A percentile compares a stretch with the other conserved stretches of the same genome.
Evolutionary conservation across 2,113 vertebrate genomes (phyloP).

Genomic region (Cathartes aura): DNA sequence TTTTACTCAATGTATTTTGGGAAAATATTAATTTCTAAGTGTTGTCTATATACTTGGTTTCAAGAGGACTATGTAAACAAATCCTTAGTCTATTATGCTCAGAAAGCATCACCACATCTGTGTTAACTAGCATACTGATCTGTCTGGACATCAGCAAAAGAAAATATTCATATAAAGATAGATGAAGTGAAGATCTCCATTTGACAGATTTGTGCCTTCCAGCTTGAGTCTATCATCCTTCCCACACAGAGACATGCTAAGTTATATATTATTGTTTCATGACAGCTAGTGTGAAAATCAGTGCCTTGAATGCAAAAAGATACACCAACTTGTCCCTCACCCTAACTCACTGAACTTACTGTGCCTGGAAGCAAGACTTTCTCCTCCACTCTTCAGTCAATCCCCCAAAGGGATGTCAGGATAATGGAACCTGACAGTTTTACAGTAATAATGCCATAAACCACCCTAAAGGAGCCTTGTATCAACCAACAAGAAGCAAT

Average conservation of each 20-base stretch:
- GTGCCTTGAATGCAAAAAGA: constrained; percentile 22
- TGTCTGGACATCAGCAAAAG: neutral
- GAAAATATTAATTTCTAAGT: neutral
- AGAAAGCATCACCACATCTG: neutral
- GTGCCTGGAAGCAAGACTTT: constrained; percentile 42
- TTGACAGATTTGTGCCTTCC: constrained; percentile 44
- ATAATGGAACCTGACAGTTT: constrained; percentile 62
- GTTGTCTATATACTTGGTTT: neutral
- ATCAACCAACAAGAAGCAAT: constrained; percentile 55
- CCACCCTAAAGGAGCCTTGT: constrained; percentile 42
- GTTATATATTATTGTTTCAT: constrained; percentile 11
- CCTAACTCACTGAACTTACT: neutral
- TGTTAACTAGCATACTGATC: neutral
- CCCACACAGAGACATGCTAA: neutral
- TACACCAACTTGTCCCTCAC: constrained; percentile 37
- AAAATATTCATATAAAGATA: neutral
- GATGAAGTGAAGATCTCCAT: neutral
- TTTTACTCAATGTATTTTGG: neutral
- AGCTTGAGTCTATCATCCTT: constrained; percentile 38
- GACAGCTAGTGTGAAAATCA: constrained; percentile 62
- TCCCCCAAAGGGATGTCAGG: constrained; percentile 43
- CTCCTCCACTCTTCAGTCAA: constrained; percentile 17
- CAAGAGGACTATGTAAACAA: neutral
- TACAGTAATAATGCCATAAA: constrained; percentile 55
- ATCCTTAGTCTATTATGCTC: neutral